Conservation (phyloP, 2,113 vertebrate species). For the Ovis canadensis region DNA sequence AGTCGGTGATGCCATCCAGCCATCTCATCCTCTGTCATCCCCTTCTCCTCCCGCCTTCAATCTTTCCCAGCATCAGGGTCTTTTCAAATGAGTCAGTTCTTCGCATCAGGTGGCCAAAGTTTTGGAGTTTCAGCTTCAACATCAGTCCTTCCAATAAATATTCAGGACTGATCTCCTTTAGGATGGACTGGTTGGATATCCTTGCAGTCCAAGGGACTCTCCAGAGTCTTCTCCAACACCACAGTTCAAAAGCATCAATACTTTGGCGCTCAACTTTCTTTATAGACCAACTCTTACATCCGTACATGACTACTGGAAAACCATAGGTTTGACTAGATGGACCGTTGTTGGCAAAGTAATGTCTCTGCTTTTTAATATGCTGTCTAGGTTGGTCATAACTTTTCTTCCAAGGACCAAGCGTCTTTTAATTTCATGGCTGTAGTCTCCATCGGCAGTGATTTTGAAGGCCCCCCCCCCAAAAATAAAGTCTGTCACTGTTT, state of each 20-base stretch:
- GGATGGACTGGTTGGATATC: neutral
- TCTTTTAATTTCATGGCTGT: neutral
- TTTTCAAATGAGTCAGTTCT: neutral
- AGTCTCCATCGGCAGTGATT: neutral
- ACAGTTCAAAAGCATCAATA: neutral
- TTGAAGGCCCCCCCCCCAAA: neutral
- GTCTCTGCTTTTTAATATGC: neutral
- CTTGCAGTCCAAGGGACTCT: neutral
- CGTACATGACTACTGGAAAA: neutral
- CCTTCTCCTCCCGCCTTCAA: neutral
- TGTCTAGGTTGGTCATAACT: neutral
- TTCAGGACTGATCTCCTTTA: neutral
- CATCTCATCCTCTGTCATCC: neutral
- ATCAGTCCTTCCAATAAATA: neutral
- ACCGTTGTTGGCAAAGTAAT: neutral
- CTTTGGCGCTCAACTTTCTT: neutral
- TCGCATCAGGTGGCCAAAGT: neutral
- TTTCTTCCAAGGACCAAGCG: neutral
- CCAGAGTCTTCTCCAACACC: neutral
- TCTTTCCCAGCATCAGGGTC: neutral
- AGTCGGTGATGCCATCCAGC: neutral
- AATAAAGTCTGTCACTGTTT: neutral
- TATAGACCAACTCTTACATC: neutral
- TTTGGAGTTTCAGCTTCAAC: neutral
- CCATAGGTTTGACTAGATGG: neutral